Evolutionary conservation across 1,140 invertebrate genomes (phyloP).

Genomic region (Polyergus mexicanus): DNA sequence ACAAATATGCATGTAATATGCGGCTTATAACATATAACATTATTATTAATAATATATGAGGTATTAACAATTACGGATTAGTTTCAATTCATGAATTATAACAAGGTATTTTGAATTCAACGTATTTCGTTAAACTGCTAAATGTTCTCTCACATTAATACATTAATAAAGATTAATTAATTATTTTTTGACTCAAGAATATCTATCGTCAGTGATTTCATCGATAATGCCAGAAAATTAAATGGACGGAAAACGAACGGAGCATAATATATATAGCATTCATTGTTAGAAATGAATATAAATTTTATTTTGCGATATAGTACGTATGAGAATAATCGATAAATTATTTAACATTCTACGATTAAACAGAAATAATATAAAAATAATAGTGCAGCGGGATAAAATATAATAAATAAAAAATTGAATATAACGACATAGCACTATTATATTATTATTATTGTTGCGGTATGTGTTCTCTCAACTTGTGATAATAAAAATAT

Average conservation of each 20-base stretch:
- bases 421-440: constrained; percentile 6
- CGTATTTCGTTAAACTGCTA: constrained; percentile 19
- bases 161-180: constrained; percentile 46
- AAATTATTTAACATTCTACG: constrained; percentile 15
- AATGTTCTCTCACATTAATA: constrained; percentile 23
- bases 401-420: constrained; percentile 25
- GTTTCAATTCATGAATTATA: constrained; percentile 27
- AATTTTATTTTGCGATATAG: constrained; percentile 2
- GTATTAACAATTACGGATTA: constrained; percentile 49
- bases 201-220: background rate
- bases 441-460: constrained; percentile 7
- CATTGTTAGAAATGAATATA: background rate
- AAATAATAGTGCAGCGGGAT: background rate
- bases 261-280: too few relatives aligned
- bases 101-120: constrained; percentile 38
- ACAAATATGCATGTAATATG: constrained; percentile 21
- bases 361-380: constrained; percentile 25
- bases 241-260: background rate
- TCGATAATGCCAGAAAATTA: background rate
- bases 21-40: background rate
- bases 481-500: background rate
- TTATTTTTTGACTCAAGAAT: constrained; percentile 13
- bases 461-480: background rate
- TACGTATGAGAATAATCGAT: background rate
- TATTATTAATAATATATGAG: constrained; percentile 21